These are phyloP conservation scores for Psittacula derbiana DNA, from an alignment of 2,797 vertebrate genomes.

Conservation along the genomic window DNA sequence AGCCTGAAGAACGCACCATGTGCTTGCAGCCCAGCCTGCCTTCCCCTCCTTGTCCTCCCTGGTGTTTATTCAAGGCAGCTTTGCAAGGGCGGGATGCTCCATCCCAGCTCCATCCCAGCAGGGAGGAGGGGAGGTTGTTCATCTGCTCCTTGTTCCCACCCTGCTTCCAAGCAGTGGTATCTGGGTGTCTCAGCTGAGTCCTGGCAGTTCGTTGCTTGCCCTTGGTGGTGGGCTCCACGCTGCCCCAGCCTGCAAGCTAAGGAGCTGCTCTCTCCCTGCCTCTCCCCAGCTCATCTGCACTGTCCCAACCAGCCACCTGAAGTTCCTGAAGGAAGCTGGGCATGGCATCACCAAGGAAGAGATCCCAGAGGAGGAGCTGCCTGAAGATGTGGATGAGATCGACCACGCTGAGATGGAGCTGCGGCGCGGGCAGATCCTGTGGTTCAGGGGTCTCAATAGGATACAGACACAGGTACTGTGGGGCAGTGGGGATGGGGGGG, in stretches of 20 bases:
- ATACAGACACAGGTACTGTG: conserved; percentile 96
- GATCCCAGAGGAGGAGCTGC: conserved; percentile 85
- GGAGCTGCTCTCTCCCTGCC: neutral
- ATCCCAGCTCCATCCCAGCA: neutral
- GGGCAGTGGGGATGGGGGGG: neutral
- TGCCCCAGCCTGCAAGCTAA: neutral
- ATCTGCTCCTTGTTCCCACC: accelerated
- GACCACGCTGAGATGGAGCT: conserved; percentile 97
- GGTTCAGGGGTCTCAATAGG: conserved; percentile 98
- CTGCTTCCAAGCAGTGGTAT: neutral
- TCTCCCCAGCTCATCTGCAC: conserved; percentile 85
- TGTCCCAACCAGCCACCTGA: conserved; percentile 90
- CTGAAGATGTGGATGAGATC: conserved; percentile 90
- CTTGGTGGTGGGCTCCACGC: accelerated
- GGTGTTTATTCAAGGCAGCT: neutral
- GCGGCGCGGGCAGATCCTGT: conserved; percentile 94
- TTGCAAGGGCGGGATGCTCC: neutral
- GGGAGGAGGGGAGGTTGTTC: neutral
- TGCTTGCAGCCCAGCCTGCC: neutral
- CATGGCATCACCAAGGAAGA: conserved; percentile 91
- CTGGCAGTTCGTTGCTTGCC: neutral
- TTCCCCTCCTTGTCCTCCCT: neutral
- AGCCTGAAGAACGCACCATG: accelerated
- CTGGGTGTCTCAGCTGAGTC: neutral
- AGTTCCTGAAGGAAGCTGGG: conserved; percentile 96